These are phyloP conservation scores for Cremastinae sp. DNA, from an alignment of 2,888 invertebrate genomes.

Conservation along the genomic window DNA sequence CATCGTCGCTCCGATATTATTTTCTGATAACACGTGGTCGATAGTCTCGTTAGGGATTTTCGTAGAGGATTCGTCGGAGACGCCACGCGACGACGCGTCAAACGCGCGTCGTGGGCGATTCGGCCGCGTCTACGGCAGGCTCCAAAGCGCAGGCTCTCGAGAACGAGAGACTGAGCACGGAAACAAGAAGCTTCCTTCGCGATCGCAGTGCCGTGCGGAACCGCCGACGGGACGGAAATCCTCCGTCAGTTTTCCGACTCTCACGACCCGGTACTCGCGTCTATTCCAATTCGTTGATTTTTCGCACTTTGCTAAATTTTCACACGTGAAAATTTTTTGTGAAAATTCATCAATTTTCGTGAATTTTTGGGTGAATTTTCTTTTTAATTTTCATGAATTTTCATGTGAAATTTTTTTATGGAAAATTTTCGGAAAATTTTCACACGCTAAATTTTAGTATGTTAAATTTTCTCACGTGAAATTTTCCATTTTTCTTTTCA, in stretches of 20 bases:
- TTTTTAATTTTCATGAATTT: neutral
- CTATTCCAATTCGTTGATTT: no score
- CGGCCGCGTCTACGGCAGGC: neutral
- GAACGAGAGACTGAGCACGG: constrained; percentile 29
- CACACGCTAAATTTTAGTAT: no score
- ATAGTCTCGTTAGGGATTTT: constrained; percentile 14
- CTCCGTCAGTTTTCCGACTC: constrained; percentile 13
- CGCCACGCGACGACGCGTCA: neutral
- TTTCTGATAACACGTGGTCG: constrained; percentile 14
- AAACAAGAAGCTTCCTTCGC: constrained; percentile 15
- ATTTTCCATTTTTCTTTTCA: no score
- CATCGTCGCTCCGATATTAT: constrained; percentile 7
- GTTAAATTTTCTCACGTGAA: no score
- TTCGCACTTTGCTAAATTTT: no score
- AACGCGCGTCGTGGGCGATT: neutral
- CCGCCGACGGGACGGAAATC: constrained; percentile 35
- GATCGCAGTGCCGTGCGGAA: constrained; percentile 51
- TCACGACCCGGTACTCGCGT: constrained; percentile 4
- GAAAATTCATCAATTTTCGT: neutral
- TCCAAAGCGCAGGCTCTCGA: constrained; percentile 33
- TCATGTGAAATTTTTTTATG: no score
- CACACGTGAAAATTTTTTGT: no score
- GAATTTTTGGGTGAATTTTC: neutral
- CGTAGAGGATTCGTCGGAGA: neutral
- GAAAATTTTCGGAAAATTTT: no score